phyloP scores from a whole-genome alignment of 1,140 invertebrate genomes.

The Eubasilissa regina region DNA sequence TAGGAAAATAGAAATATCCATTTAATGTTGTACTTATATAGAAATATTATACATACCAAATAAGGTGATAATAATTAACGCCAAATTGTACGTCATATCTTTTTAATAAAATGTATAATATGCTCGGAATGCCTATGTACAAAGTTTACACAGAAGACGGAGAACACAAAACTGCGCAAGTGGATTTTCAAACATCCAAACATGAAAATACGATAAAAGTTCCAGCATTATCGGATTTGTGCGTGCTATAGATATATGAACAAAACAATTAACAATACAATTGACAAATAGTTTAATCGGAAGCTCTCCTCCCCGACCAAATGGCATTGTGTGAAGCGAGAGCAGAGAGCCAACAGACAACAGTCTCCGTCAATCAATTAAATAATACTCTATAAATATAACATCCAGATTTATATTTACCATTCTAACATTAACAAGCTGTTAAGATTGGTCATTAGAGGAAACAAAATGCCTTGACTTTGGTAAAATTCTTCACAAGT shows the following conservation, averaged over 20 bases:
- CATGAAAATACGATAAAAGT: neutral
- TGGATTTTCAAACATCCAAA: neutral
- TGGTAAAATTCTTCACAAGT: slow-evolving; percentile 39
- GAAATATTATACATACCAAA: slow-evolving; percentile 25
- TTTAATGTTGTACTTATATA: slow-evolving; percentile 38
- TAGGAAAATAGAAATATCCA: slow-evolving; percentile 40
- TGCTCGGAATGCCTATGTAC: slow-evolving; percentile 42
- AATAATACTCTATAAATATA: slow-evolving; percentile 53
- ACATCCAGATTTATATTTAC: slow-evolving; percentile 52
- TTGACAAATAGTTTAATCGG: slow-evolving; percentile 48
- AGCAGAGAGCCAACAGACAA: slow-evolving; percentile 60
- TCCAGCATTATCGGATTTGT: slow-evolving; percentile 43
- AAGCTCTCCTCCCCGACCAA: neutral
- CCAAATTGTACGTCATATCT: slow-evolving; percentile 12
- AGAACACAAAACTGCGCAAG: neutral
- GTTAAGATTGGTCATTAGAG: slow-evolving; percentile 43
- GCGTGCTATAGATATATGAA: slow-evolving; percentile 58
- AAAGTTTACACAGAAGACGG: slow-evolving; percentile 13
- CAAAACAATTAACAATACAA: slow-evolving; percentile 55
- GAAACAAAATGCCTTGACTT: slow-evolving; percentile 46
- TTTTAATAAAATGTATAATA: slow-evolving; percentile 8
- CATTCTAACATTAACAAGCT: slow-evolving; percentile 50
- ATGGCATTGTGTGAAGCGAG: neutral
- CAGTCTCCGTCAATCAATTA: slow-evolving; percentile 52
- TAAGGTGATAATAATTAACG: slow-evolving; percentile 11